phyloP scores from a whole-genome alignment of 2,113 vertebrate species.

The Meriones unguiculatus region DNA sequence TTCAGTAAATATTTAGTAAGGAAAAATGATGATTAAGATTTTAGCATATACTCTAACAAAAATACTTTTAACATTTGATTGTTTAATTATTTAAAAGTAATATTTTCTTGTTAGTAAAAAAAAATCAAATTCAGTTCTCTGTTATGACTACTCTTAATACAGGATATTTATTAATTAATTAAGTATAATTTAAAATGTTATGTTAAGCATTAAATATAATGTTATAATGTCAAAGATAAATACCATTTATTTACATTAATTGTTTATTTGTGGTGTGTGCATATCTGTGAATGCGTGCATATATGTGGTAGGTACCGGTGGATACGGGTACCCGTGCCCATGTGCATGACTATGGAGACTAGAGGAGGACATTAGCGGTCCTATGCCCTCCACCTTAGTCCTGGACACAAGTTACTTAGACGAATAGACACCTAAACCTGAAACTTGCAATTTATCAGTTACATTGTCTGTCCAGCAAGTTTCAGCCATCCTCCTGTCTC shows the following conservation, averaged over 20 bases:
- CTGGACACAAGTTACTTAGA: neutral
- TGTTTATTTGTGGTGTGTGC: neutral
- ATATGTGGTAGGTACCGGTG: neutral
- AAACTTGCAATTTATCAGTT: neutral
- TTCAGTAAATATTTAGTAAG: neutral
- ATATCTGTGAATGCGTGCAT: neutral
- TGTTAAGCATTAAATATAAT: neutral
- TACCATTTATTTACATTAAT: neutral
- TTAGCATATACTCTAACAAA: neutral
- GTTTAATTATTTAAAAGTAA: neutral
- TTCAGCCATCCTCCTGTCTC: neutral
- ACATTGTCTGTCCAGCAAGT: neutral
- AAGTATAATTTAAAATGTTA: no score
- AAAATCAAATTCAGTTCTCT: neutral
- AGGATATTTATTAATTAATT: neutral
- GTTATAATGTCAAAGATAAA: conserved; percentile 11
- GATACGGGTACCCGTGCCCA: neutral
- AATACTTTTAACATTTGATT: neutral
- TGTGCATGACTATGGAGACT: neutral
- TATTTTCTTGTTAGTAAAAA: neutral
- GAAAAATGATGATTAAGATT: neutral
- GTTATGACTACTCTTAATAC: neutral
- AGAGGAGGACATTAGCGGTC: neutral
- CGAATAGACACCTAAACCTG: neutral
- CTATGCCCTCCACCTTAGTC: neutral